phyloP scores from a whole-genome alignment of 2,113 vertebrate species.

The Polypterus bichir region DNA sequence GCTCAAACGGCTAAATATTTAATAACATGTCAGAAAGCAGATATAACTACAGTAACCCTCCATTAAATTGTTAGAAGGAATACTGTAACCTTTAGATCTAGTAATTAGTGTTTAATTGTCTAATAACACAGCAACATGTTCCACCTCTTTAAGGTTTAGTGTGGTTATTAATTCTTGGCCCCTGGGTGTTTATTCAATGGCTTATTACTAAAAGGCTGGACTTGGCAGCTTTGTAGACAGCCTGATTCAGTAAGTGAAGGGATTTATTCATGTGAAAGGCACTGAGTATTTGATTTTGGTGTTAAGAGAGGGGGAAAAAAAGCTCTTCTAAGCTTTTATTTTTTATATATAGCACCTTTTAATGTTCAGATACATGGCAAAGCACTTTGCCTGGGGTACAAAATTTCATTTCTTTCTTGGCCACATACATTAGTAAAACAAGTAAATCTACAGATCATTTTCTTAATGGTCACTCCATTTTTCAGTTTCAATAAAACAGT shows the following conservation, averaged over 20 bases:
- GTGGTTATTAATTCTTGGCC: not conserved
- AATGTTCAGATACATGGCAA: not conserved
- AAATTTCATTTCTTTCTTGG: slow-evolving; percentile 10
- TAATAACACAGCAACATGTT: slow-evolving; percentile 4
- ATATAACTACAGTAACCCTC: slow-evolving; percentile 9
- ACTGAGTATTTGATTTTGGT: not conserved
- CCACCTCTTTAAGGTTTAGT: not conserved
- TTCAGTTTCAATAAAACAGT: slow-evolving; percentile 5
- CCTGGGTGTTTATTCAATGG: not conserved
- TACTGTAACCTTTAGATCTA: slow-evolving; percentile 9
- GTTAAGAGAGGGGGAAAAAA: not conserved
- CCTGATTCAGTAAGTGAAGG: too few relatives aligned
- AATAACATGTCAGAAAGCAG: slow-evolving; percentile 9
- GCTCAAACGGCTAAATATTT: slow-evolving; percentile 16
- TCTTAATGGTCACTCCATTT: slow-evolving; percentile 12
- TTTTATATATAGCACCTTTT: too few relatives aligned
- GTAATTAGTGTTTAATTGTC: slow-evolving; percentile 16
- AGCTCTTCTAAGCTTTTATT: too few relatives aligned
- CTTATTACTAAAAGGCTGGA: too few relatives aligned
- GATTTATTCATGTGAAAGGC: too few relatives aligned
- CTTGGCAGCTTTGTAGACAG: too few relatives aligned
- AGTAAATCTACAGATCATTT: slow-evolving; percentile 16
- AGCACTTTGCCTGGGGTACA: too few relatives aligned
- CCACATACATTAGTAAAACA: slow-evolving; percentile 8
- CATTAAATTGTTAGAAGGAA: slow-evolving; percentile 9